Conservation (phyloP, 1,140 invertebrate genomes). For the Fopius arisanus region DNA sequence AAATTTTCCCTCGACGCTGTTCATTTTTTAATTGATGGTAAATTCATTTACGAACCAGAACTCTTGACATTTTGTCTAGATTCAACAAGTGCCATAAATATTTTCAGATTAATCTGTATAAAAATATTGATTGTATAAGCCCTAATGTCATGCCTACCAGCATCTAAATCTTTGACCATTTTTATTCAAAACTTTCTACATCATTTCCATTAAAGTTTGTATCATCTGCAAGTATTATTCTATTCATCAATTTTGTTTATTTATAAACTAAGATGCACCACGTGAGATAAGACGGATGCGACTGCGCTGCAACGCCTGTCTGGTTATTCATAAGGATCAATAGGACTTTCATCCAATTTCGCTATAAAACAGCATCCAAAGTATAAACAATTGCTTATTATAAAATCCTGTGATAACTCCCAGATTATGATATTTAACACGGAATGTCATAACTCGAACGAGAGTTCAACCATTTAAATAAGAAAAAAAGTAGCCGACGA, state of each 20-base stretch:
- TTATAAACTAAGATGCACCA: background rate
- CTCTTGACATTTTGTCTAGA: too few relatives aligned
- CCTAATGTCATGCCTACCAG: too few relatives aligned
- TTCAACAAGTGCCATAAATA: too few relatives aligned
- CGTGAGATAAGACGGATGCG: background rate
- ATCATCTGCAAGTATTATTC: background rate
- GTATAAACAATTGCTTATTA: background rate
- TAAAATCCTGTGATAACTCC: background rate
- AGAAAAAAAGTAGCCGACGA: too few relatives aligned
- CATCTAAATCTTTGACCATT: too few relatives aligned
- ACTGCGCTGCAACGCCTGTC: background rate
- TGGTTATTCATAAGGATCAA: slow-evolving; percentile 3
- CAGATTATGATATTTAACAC: background rate
- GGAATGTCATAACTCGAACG: too few relatives aligned
- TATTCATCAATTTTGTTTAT: background rate
- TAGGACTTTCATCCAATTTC: background rate
- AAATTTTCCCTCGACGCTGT: too few relatives aligned
- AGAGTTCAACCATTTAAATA: too few relatives aligned
- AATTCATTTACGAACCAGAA: too few relatives aligned
- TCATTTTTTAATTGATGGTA: too few relatives aligned
- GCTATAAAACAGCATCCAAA: background rate
- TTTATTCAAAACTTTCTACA: background rate
- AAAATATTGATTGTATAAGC: too few relatives aligned
- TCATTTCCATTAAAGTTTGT: background rate
- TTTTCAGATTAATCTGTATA: too few relatives aligned